These are phyloP conservation scores for Leptinotarsa rubiginosa DNA, from an alignment of 2,888 invertebrate species.

Conservation along the genomic window DNA sequence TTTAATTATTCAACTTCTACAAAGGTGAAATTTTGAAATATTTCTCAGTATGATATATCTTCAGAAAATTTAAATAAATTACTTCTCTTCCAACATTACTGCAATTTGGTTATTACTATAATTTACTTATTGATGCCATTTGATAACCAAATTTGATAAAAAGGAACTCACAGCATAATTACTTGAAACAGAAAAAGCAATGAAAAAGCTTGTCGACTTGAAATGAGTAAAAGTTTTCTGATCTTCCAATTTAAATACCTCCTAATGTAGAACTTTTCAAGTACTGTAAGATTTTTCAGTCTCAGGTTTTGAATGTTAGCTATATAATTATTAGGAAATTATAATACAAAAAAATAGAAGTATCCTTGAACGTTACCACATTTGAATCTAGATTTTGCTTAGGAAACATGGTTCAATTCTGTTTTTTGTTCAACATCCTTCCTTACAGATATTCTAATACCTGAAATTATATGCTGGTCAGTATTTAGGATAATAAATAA, in stretches of 20 bases:
- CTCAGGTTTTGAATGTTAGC: slow-evolving; percentile 1
- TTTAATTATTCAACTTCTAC: too few species aligned
- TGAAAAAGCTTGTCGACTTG: neutral
- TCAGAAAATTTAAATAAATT: too few species aligned
- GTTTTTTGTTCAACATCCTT: neutral
- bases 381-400: neutral
- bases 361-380: neutral
- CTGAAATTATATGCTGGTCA: neutral
- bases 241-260: slow-evolving; percentile 9
- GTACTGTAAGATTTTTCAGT: neutral
- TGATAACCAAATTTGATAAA: neutral
- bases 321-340: neutral
- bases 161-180: neutral
- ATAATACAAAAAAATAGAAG: neutral
- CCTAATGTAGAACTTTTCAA: slow-evolving; percentile 1
- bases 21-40: too few species aligned
- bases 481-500: neutral
- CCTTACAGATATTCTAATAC: neutral
- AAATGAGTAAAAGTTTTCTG: neutral
- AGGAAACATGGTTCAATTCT: neutral
- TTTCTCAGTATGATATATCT: too few species aligned
- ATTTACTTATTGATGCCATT: too few species aligned
- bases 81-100: too few species aligned
- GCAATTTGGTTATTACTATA: too few species aligned
- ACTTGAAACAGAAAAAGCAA: too few species aligned